These are phyloP conservation scores for Coccyzus lansbergi DNA, from an alignment of 2,797 vertebrate genomes.

Conservation along the genomic window DNA sequence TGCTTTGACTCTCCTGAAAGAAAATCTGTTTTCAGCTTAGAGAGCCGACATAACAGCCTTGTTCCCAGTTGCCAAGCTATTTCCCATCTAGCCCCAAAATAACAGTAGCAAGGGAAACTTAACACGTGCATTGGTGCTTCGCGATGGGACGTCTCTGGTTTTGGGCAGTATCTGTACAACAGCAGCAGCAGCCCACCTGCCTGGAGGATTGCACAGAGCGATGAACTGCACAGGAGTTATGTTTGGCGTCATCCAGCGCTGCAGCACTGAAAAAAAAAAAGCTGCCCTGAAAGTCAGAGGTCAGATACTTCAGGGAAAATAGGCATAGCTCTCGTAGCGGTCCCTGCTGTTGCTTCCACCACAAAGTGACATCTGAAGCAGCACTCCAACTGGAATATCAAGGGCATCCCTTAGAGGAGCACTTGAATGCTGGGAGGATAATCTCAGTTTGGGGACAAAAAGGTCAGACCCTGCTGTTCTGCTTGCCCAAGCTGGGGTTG, in stretches of 20 bases:
- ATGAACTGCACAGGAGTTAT: not conserved
- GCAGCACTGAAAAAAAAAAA: not conserved
- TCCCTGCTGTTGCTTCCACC: not conserved
- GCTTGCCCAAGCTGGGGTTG: not conserved
- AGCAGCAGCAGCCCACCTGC: not conserved
- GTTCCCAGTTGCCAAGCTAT: not conserved
- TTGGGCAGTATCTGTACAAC: not conserved
- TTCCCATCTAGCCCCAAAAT: not conserved
- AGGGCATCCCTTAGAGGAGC: not conserved
- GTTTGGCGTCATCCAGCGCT: not conserved
- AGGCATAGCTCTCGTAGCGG: too few relatives aligned
- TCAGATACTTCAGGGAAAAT: not conserved
- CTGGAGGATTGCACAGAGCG: not conserved
- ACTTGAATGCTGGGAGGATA: not conserved
- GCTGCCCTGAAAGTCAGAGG: not conserved
- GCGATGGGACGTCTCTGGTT: not conserved
- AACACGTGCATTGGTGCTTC: rapidly evolving
- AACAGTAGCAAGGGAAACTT: not conserved
- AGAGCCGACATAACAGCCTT: not conserved
- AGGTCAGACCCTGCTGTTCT: not conserved
- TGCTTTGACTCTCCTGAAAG: not conserved
- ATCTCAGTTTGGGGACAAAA: not conserved
- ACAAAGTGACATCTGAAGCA: not conserved
- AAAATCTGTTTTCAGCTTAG: not conserved
- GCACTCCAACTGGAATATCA: not conserved